phyloP scores from a whole-genome alignment of 2,113 vertebrate genomes.

The Pipa parva region DNA sequence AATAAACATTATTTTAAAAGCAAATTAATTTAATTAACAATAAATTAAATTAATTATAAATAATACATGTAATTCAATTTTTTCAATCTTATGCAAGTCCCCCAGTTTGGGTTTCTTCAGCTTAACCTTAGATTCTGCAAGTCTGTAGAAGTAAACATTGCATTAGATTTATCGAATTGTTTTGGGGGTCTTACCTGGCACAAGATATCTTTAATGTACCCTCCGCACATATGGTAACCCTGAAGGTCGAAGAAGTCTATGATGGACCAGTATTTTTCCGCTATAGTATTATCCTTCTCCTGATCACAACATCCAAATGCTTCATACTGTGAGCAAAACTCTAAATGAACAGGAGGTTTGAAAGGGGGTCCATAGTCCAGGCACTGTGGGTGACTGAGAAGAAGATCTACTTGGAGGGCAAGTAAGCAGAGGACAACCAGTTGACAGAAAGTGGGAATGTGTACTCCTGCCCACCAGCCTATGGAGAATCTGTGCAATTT shows the following conservation, averaged over 20 bases:
- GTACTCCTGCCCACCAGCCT: not conserved
- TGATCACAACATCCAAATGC: slow-evolving; percentile 79
- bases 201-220: slow-evolving; percentile 71
- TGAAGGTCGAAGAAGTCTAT: slow-evolving; percentile 59
- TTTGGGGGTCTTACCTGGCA: slow-evolving; percentile 71
- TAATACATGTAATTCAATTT: no score
- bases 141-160: no score
- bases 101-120: no score
- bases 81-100: no score
- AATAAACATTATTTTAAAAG: no score
- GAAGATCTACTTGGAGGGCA: slow-evolving; percentile 12
- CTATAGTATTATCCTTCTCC: slow-evolving; percentile 62
- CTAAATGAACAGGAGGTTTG: slow-evolving; percentile 62
- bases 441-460: slow-evolving; percentile 8
- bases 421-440: slow-evolving; percentile 21
- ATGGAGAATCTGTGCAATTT: slow-evolving; percentile 16
- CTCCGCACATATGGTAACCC: slow-evolving; percentile 58
- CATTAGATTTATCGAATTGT: no score
- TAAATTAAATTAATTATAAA: no score
- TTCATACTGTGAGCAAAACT: slow-evolving; percentile 74
- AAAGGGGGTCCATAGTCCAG: slow-evolving; percentile 77
- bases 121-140: no score
- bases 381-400: slow-evolving; percentile 74
- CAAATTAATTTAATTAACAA: no score
- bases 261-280: slow-evolving; percentile 70